Evolutionary conservation across 2,888 invertebrate species (phyloP).

Genomic region (Hecatera dysodea): DNA sequence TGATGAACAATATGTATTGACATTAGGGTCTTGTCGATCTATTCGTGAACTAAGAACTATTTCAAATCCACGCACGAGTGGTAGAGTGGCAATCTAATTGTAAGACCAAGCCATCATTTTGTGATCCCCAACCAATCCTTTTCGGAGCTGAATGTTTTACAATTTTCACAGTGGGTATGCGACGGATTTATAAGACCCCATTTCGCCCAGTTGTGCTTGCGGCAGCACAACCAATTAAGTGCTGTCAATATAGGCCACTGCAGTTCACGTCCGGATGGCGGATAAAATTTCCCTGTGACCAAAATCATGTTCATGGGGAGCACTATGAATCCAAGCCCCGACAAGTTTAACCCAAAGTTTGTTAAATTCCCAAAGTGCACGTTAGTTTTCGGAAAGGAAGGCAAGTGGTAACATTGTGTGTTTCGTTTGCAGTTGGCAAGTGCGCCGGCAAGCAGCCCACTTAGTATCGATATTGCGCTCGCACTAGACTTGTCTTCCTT

Average conservation of each 20-base stretch:
- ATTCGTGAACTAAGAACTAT: too few species aligned
- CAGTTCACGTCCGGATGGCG: too few species aligned
- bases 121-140: slow-evolving; percentile 7
- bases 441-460: slow-evolving; percentile 47
- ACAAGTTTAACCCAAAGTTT: neutral
- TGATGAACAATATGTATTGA: too few species aligned
- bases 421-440: slow-evolving; percentile 61
- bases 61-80: too few species aligned
- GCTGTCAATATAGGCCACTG: too few species aligned
- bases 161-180: too few species aligned
- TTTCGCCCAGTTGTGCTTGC: too few species aligned
- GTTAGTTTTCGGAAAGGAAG: slow-evolving; percentile 15
- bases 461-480: slow-evolving; percentile 47
- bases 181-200: too few species aligned
- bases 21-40: too few species aligned
- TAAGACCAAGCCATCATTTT: neutral
- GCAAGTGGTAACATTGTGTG: slow-evolving; percentile 37
- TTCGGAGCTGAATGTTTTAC: neutral
- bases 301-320: neutral
- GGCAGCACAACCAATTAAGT: too few species aligned
- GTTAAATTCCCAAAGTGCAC: neutral
- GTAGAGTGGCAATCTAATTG: too few species aligned
- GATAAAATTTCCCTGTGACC: too few species aligned
- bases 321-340: neutral
- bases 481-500: slow-evolving; percentile 52